Percentiles rank a stretch among this genome's conserved stretches.
Conservation (phyloP, 2,113 vertebrate genomes). For the Miniopterus natalensis region DNA sequence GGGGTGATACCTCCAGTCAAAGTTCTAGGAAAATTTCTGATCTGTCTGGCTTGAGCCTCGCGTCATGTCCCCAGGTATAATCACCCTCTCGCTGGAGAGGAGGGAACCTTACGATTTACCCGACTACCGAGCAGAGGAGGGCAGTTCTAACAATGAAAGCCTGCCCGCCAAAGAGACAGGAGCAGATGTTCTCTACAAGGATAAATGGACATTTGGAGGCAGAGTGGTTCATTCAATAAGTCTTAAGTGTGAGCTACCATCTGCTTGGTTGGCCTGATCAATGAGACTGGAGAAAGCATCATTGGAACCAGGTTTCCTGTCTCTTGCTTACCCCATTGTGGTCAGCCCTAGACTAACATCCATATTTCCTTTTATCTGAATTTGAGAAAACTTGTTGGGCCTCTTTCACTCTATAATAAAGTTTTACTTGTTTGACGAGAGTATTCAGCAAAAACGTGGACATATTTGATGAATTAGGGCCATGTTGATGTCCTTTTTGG, state of each 20-base stretch:
- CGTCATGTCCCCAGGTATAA: neutral
- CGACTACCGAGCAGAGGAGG: neutral
- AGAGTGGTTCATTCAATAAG: conserved; percentile 33
- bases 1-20: neutral
- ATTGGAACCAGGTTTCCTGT: neutral
- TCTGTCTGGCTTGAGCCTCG: neutral
- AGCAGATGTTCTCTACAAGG: conserved; percentile 56
- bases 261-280: conserved; percentile 58
- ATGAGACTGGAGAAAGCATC: neutral
- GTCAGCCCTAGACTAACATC: neutral
- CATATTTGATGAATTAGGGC: conserved; percentile 34
- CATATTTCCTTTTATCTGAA: conserved; percentile 12
- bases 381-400: neutral
- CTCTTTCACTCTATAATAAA: conserved; percentile 22
- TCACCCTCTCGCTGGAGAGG: neutral
- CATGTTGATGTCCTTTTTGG: neutral
- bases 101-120: neutral
- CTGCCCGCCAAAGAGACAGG: conserved; percentile 43
- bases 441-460: neutral
- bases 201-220: conserved; percentile 49
- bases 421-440: conserved; percentile 61
- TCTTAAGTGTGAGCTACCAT: conserved; percentile 53
- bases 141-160: neutral
- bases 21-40: conserved; percentile 40
- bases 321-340: neutral